Percentiles rank a stretch among this genome's conserved stretches.
phyloP scores from a whole-genome alignment of 2,888 invertebrate genomes.

The Coelinius sp. region DNA sequence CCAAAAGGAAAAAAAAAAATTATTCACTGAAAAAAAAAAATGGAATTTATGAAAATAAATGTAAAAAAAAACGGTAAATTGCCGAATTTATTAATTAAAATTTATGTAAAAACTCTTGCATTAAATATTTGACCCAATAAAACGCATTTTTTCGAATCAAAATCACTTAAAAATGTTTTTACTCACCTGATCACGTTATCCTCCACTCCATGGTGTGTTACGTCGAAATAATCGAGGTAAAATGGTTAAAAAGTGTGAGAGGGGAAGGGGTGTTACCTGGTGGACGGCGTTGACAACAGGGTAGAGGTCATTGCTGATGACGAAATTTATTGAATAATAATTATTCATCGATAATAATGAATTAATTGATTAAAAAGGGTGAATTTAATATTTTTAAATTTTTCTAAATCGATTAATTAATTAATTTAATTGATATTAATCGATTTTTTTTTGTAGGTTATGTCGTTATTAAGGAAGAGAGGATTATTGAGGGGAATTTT shows the following conservation, averaged over 20 bases:
- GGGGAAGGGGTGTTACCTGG: not conserved
- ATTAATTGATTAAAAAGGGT: not conserved
- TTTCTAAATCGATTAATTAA: not conserved
- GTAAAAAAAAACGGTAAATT: no score
- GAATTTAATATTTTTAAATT: not conserved
- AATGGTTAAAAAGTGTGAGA: not conserved
- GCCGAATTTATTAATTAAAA: no score
- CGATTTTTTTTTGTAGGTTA: not conserved
- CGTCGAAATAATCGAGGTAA: not conserved
- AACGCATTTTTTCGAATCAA: no score
- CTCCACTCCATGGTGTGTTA: not conserved
- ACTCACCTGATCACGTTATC: not conserved
- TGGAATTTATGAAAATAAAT: no score
- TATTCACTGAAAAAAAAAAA: no score
- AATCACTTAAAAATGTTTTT: not conserved
- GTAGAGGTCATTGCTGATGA: not conserved
- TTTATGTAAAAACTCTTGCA: no score
- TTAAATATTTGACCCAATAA: no score
- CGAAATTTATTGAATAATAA: no score
- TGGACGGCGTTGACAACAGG: not conserved
- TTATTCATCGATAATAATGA: no score
- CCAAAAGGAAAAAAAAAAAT: not conserved
- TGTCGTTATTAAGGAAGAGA: not conserved
- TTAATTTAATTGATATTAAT: not conserved
- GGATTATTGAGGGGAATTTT: not conserved